Base-by-base conservation (phyloP, 2,888 invertebrate genomes). In the Stenoptilia bipunctidactyla region DNA sequence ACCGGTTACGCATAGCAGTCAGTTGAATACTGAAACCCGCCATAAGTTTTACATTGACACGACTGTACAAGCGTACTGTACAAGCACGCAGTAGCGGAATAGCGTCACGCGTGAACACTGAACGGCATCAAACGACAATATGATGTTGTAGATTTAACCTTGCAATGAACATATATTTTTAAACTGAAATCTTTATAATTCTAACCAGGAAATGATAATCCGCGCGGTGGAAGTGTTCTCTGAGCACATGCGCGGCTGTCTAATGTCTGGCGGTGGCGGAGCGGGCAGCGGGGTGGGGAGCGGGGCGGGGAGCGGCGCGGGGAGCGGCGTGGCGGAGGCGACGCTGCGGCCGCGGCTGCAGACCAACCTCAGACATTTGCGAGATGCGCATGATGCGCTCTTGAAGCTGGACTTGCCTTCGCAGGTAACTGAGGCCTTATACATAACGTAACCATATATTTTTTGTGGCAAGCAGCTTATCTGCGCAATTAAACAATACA, bases 391-490 rank as follows among this genome's bases (percentile, higher is more conserved):
- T 60, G 89, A 91, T 30, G 89, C 90, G 3, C 76, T 97, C 14
- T 89, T 95, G 49, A 90, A 92, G 43, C 80, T 96, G 27, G 97
- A 97, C 68, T 80, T 97, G 42, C 96, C 96, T 0, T 91, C 90
- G 40, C 96, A 97, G 67, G 82, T 79, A n/a, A n/a, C n/a, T n/a
- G n/a, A n/a, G n/a, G n/a, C n/a, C n/a, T n/a, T n/a, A n/a, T n/a
- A n/a, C n/a, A 3, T 8, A 3, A 30, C n/a, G 10, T 2, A n/a
- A 8, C n/a, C 4, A 8, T 30, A 8, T 30, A n/a, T 30, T 12
- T 30, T 30, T 30, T 10, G 4, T 30, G 4, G n/a, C n/a, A 8
- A 8, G 9, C 30, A 4, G n/a, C n/a, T n/a, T n/a, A n/a, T n/a
- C n/a, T n/a, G n/a, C n/a, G n/a, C n/a, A n/a, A n/a, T n/a, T n/a